Base-by-base conservation (phyloP, 2,113 vertebrate species). In the Podarcis muralis region DNA sequence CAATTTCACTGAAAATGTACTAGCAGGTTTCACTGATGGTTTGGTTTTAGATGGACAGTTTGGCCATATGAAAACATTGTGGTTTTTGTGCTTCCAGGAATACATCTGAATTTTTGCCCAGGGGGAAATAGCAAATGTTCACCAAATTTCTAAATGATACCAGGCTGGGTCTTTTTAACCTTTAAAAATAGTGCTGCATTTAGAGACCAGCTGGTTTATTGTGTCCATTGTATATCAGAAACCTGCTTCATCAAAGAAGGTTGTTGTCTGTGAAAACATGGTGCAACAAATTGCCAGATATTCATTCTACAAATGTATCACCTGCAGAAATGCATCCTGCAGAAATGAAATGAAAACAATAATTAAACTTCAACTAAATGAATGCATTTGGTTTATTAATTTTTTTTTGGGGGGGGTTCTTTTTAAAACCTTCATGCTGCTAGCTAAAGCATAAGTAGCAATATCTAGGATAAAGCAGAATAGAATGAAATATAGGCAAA, bases 21-120 rank as follows among this genome's bases (percentile, higher is more conserved):
- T 62, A n/a, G 59, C 48, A 87, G 66, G 5, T 72, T 87, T 71
- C 78, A 59, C 32, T 81, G 22, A 72, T 87, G 23, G 48, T 57
- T 72, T 37, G 59, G 32, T 6, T 87, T 72, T 37, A 59, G 32
- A 59, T 80, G 48, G 43, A 72, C 77, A 87, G n/a, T 40, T 22
- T 72, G 43, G 85, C 65, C 76, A 87, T 81, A 66, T 30, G 86
- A 43, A 87, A 87, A 59, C 32, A 80, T 9, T 32, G 86, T 30
- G 32, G 48, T 81, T 87, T 87, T 81, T 57, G n/a, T 71, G 43
- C 32, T 72, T 78, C 68, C 68, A 81, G 68, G 27, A 87, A 84
- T 53, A 32, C 7, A 74, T 57, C 20, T 59, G 43, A 69, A 81
- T 81, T 48, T 25, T 25, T 74, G 32, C 22, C 77, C 57, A 7